Percentiles rank a stretch among this genome's conserved stretches.
Conservation (phyloP, 2,797 vertebrate genomes). For the Pseudomugil tenellus region DNA sequence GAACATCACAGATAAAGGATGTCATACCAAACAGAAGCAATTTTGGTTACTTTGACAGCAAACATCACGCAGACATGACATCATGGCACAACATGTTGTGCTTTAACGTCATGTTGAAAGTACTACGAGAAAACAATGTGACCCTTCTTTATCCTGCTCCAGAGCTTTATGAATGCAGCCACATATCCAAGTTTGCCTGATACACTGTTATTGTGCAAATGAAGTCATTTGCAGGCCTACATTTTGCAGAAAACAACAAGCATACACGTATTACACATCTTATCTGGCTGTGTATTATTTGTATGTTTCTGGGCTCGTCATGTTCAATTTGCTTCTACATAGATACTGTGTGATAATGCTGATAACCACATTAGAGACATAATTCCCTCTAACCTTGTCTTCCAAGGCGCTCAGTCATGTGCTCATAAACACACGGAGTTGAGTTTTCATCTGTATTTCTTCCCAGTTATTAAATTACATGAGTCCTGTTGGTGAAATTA, state of each 20-base stretch:
- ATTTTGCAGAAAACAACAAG: slow-evolving; percentile 37
- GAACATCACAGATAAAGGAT: slow-evolving; percentile 4
- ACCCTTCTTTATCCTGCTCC: slow-evolving; percentile 28
- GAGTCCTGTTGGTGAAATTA: slow-evolving; percentile 66
- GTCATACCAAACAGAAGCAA: slow-evolving; percentile 3
- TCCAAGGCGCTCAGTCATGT: neutral
- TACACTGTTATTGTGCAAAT: slow-evolving; percentile 58
- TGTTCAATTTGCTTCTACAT: slow-evolving; percentile 61
- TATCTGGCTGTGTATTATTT: slow-evolving; percentile 32
- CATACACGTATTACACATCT: slow-evolving; percentile 16
- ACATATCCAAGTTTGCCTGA: slow-evolving; percentile 51
- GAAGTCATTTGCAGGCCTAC: slow-evolving; percentile 38
- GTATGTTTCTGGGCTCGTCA: slow-evolving; percentile 38
- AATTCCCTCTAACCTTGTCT: slow-evolving; percentile 13
- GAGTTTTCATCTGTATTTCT: slow-evolving; percentile 37
- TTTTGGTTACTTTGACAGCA: neutral
- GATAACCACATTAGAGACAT: slow-evolving; percentile 55
- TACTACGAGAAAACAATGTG: slow-evolving; percentile 15
- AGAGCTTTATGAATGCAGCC: slow-evolving; percentile 39
- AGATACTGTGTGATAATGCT: slow-evolving; percentile 63
- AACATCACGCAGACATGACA: slow-evolving; percentile 5
- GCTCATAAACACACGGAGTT: slow-evolving; percentile 17
- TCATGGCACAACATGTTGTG: slow-evolving; percentile 27
- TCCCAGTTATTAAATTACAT: slow-evolving; percentile 70
- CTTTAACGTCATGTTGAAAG: slow-evolving; percentile 28